phyloP scores from a whole-genome alignment of 2,888 invertebrate genomes.

The Epistrophe eligans region DNA sequence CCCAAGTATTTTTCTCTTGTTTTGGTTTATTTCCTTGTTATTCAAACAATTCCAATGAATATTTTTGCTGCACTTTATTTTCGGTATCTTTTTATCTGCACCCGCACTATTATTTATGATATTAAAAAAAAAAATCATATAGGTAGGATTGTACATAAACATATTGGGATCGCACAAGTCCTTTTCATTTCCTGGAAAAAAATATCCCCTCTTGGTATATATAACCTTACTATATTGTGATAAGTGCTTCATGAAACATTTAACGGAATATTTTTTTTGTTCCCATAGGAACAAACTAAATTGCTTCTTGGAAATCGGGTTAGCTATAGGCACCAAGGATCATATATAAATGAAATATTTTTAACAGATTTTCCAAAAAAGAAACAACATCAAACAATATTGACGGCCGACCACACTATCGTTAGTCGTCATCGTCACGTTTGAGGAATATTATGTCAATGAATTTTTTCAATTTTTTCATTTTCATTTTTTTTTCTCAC shows the following conservation, averaged over 20 bases:
- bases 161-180: conserved; percentile 29
- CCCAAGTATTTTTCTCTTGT: conserved; percentile 17
- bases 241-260: conserved; percentile 63
- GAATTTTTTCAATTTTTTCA: conserved; percentile 14
- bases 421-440: conserved; percentile 12
- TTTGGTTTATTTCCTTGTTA: conserved; percentile 19
- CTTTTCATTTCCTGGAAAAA: conserved; percentile 51
- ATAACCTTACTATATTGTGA: not conserved
- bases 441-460: conserved; percentile 21
- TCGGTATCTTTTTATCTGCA: conserved; percentile 62
- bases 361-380: conserved; percentile 20
- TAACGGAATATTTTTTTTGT: conserved; percentile 56
- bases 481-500: conserved; percentile 7
- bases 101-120: conserved; percentile 72
- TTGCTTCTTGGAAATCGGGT: conserved; percentile 38
- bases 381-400: conserved; percentile 29
- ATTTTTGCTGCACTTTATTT: conserved; percentile 50
- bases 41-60: conserved; percentile 35
- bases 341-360: conserved; percentile 18
- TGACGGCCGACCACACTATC: conserved; percentile 3
- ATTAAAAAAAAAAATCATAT: not conserved
- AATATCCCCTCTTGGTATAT: conserved; percentile 44
- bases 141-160: not conserved
- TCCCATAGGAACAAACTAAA: conserved; percentile 40
- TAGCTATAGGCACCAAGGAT: not conserved